Evolutionary conservation across 2,113 vertebrate species (phyloP).

Genomic region (Rhynchomys soricoides): DNA sequence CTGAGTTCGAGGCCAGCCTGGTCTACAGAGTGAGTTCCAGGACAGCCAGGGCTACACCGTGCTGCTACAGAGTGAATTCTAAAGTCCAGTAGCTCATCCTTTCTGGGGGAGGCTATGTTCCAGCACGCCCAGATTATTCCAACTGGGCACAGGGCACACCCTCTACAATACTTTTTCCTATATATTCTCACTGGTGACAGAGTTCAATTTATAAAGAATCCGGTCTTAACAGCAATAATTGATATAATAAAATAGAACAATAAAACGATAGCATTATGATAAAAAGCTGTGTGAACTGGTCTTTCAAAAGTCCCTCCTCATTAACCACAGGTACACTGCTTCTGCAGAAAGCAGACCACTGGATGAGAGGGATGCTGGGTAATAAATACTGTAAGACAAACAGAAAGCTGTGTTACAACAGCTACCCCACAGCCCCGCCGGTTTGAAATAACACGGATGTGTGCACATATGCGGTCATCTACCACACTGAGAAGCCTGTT

Average conservation of each 20-base stretch:
- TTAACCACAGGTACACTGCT: neutral
- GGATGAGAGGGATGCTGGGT: neutral
- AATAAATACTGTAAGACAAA: neutral
- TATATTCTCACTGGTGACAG: neutral
- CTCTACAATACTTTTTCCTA: neutral
- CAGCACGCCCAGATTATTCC: neutral
- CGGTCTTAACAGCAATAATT: neutral
- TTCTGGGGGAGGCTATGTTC: neutral
- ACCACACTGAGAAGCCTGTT: neutral
- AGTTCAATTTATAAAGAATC: neutral
- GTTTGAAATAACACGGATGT: neutral
- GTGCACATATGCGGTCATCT: neutral
- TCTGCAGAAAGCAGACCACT: neutral
- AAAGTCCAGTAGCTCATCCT: neutral
- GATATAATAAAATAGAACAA: neutral
- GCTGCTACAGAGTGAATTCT: neutral
- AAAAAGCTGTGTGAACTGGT: neutral
- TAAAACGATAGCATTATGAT: neutral
- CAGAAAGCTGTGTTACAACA: neutral
- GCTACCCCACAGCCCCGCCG: neutral
- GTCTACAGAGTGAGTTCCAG: too few species aligned
- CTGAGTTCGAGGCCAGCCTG: too few species aligned
- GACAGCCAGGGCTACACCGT: too few species aligned
- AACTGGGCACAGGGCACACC: neutral
- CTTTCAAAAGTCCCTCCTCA: neutral